Conservation (phyloP, 1,140 invertebrate species). For the Tyrophagus putrescentiae region DNA sequence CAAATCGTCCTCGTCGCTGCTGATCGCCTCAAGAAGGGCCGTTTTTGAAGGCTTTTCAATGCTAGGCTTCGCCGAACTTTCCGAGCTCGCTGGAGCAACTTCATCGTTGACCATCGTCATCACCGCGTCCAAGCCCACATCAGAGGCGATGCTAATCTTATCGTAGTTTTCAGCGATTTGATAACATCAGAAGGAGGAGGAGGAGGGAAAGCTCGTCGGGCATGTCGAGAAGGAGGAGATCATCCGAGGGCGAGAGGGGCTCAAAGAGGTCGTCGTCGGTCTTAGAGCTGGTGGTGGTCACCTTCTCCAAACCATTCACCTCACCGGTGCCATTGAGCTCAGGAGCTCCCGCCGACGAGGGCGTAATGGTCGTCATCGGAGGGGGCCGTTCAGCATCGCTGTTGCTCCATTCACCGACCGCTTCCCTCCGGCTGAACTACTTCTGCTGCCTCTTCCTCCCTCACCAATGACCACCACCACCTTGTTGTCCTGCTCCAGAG, state of each 20-base stretch:
- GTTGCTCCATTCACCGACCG: too few relatives aligned
- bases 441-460: too few relatives aligned
- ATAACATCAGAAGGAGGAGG: too few relatives aligned
- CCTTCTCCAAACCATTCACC: background rate
- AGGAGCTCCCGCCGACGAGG: too few relatives aligned
- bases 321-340: background rate
- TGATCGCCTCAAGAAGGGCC: constrained; percentile 27
- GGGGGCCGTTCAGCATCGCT: too few relatives aligned
- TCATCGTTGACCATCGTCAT: background rate
- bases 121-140: constrained; percentile 20
- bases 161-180: constrained; percentile 9
- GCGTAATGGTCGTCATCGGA: too few relatives aligned
- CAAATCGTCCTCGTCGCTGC: constrained; percentile 28
- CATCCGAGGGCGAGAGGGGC: background rate
- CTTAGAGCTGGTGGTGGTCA: background rate
- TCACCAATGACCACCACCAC: background rate
- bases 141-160: constrained; percentile 6
- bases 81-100: background rate
- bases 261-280: constrained; percentile 5
- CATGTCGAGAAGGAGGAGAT: background rate
- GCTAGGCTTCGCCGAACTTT: constrained; percentile 28
- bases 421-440: too few relatives aligned
- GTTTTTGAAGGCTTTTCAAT: too few relatives aligned
- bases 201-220: too few relatives aligned
- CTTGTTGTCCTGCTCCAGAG: background rate